Percentiles rank a stretch among this genome's conserved stretches.
These are phyloP conservation scores for Centropristis striata DNA, from an alignment of 2,113 vertebrate species.

Conservation along the genomic window DNA sequence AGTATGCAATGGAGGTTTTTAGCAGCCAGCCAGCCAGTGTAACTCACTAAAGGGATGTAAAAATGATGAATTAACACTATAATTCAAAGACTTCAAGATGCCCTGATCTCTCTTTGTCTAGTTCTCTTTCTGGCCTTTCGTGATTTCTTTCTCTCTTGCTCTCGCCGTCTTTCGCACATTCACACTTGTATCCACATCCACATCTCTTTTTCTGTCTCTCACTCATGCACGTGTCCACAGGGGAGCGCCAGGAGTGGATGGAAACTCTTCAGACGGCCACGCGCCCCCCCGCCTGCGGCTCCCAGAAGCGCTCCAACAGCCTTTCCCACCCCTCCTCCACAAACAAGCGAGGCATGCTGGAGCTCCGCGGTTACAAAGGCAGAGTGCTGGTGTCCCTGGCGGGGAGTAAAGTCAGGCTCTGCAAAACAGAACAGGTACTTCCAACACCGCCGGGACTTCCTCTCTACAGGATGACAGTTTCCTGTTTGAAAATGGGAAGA, in stretches of 20 bases:
- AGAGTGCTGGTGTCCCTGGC: constrained; percentile 92
- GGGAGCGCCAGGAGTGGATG: constrained; percentile 95
- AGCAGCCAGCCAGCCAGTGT: constrained; percentile 19
- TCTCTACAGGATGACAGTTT: constrained; percentile 72
- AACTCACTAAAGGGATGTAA: constrained; percentile 38
- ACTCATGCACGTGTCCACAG: constrained; percentile 79
- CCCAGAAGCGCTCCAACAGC: constrained; percentile 76
- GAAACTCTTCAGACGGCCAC: constrained; percentile 87
- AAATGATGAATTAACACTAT: constrained; percentile 59
- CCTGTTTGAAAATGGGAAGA: constrained; percentile 63
- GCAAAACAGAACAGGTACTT: constrained; percentile 97
- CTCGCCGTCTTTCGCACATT: constrained; percentile 15
- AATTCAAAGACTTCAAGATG: constrained; percentile 58
- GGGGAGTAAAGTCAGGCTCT: constrained; percentile 93
- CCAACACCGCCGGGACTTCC: constrained; percentile 66
- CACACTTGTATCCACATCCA: constrained; percentile 44
- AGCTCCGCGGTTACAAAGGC: constrained; percentile 95
- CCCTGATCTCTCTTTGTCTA: constrained; percentile 51
- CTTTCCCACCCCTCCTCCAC: constrained; percentile 64
- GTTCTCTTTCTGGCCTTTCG: constrained; percentile 25
- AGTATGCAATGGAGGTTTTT: constrained; percentile 42
- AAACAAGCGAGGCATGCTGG: constrained; percentile 92
- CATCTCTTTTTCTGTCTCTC: constrained; percentile 44
- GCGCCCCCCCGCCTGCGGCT: constrained; percentile 80
- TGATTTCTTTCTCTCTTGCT: constrained; percentile 23